phyloP scores from a whole-genome alignment of 2,888 invertebrate genomes.

The Strigamia maritima region DNA sequence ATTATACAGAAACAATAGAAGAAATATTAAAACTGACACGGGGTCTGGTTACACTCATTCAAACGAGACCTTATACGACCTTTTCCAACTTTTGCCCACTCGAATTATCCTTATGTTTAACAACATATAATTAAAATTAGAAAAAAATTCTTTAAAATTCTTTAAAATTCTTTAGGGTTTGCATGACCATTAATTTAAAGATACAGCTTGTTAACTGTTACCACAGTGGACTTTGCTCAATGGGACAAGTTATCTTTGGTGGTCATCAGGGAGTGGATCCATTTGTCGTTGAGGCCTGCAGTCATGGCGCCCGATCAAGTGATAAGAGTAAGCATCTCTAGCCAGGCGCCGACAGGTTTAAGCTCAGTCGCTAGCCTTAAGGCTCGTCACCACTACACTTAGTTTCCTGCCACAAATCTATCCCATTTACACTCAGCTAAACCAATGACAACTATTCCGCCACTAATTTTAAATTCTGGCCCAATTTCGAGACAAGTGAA shows the following conservation, averaged over 20 bases:
- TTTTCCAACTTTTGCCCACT: not conserved
- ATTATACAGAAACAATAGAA: not conserved
- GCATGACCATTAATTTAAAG: not conserved
- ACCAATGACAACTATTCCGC: not conserved
- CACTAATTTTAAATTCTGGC: not conserved
- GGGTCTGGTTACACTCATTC: not conserved
- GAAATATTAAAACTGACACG: not conserved
- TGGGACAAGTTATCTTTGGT: constrained; percentile 24
- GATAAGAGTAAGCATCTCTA: not conserved
- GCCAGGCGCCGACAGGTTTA: constrained; percentile 26
- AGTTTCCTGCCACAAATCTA: not conserved
- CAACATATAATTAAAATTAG: not conserved
- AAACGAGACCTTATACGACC: not conserved
- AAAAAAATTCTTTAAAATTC: not conserved
- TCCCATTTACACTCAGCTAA: not conserved
- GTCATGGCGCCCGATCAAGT: constrained; percentile 20
- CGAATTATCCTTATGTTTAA: too few relatives aligned
- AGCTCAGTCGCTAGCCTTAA: constrained; percentile 4
- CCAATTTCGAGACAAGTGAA: not conserved
- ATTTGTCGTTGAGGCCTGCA: constrained; percentile 17
- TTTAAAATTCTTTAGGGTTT: not conserved
- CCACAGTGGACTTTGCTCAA: constrained; percentile 20
- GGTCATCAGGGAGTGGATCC: constrained; percentile 22
- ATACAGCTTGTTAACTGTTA: not conserved
- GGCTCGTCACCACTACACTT: not conserved